Conservation (phyloP, 2,888 invertebrate species). For the Spatulosminthurus flaviceps region DNA sequence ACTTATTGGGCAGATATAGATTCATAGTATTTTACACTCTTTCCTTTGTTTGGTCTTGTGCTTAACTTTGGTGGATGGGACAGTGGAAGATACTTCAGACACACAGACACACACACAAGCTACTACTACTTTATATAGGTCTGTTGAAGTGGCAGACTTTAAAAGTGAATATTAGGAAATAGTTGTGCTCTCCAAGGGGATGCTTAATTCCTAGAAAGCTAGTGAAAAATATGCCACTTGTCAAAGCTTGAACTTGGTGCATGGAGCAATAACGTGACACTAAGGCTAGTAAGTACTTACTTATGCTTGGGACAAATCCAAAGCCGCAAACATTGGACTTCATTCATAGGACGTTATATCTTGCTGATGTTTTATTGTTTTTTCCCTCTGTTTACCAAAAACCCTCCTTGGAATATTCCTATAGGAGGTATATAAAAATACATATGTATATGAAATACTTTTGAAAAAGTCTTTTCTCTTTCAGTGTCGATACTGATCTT, state of each 20-base stretch:
- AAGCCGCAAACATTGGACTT: constrained; percentile 27
- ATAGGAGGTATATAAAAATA: too few relatives aligned
- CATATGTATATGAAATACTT: too few relatives aligned
- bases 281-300: too few relatives aligned
- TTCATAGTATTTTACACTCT: background rate
- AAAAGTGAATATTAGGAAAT: background rate
- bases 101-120: too few relatives aligned
- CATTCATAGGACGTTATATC: constrained; percentile 8
- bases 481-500: constrained; percentile 21
- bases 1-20: constrained; percentile 32
- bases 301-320: constrained; percentile 8
- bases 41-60: constrained; percentile 9
- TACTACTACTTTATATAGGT: background rate
- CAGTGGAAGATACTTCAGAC: too few relatives aligned
- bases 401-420: background rate
- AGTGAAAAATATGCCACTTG: constrained; percentile 41
- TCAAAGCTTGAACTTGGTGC: constrained; percentile 27
- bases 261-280: constrained; percentile 22
- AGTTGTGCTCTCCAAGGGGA: constrained; percentile 25
- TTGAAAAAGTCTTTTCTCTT: background rate
- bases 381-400: constrained; percentile 21
- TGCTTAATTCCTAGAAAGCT: constrained; percentile 35
- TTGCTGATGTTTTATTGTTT: constrained; percentile 30
- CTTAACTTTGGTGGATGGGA: background rate
- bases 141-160: too few relatives aligned